Evolutionary conservation across 2,888 invertebrate species (phyloP), one percentile per base, ranked within the genome.

Genomic region (Adelognathus sp.): DNA sequence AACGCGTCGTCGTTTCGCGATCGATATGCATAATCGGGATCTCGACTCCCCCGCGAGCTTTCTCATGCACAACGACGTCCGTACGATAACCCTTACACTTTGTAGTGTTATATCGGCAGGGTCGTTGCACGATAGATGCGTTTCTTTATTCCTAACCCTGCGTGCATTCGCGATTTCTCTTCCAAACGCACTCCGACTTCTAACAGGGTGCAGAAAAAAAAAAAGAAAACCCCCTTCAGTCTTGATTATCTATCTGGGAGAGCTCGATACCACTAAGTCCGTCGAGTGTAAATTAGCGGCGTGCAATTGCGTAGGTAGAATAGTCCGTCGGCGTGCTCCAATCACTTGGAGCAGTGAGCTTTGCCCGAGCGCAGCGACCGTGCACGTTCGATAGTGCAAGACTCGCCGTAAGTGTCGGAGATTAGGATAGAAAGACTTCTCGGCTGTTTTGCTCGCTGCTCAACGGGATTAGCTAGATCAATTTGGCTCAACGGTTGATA

Each of bases 21-120:
- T 81, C 79, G 79, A 81, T n/a, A n/a, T 77, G 70, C 71, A 74
- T 70, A 77, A 82, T 81, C 79, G 63, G 71, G 73, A 81, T 82
- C 75, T 76, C 56, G 54, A 81, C 70, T 74, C 67, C 74, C 76
- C 64, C 71, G 60, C 52, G 66, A 33, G 66, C 74, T 80, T 77
- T 80, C 77, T 81, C 58, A 72, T 56, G 71, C 67, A 56, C 61
- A 54, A 33, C 52, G 21, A 11, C 41, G 21, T 7, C 7, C 44
- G 39, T 61, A 74, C 66, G 56, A 74, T 74, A 67, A 67, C 77
- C 67, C 61, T 75, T 67, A 69, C 70, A n/a, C n/a, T 66, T 75
- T 56, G 33, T 54, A 52, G 36, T 18, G 21, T 21, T 33, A 50
- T 24, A n/a, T n/a, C 54, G 27, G 21, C 36, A 61, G 71, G 79